Evolutionary conservation across 2,888 invertebrate genomes (phyloP), one percentile per base, ranked within the genome.

Genomic region (Serrognathus titanus): DNA sequence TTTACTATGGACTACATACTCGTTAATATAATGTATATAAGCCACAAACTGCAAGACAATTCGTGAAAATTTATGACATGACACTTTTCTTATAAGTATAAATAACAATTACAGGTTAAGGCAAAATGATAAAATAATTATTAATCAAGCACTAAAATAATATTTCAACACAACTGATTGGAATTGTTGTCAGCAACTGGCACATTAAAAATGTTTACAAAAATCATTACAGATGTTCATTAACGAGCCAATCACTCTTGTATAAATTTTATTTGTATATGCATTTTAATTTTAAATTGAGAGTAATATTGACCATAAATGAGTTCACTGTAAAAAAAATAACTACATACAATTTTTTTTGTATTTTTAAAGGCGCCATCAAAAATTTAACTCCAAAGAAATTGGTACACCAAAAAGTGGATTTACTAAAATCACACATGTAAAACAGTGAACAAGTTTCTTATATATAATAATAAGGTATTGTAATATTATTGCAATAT

Each of bases 401-500:
- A 43, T 54, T 49, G 48, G 37, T 24, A 54, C 54, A 54, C 54
- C 54, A 54, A 54, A 54, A 54, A 45, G 49, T 48, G 48, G 54
- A 43, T 37, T 48, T 35, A 54, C 49, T 54, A 54, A 54, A 54
- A 49, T 40, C 24, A 54, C 54, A 54, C 45, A 13, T 54, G 49
- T 51, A 35, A 45, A 54, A 54, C 54, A 54, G 54, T 54, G 54
- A 54, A 54, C 54, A 48, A 48, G 54, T 54, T 54, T 31, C 49
- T 54, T 54, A 54, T 41, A 54, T 41, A 43, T 48, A 54, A 31
- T 31, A 31, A 31, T 31, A 31, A 38, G 13, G 48, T 48, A 54
- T 54, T 54, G 54, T 54, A 54, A 45, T 54, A 54, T 53, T 53
- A 53, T 54, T 54, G 54, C 54, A 48, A 54, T 54, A 54, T 54